phyloP scores from a whole-genome alignment of 2,797 vertebrate genomes.

The Numenius phaeopus region DNA sequence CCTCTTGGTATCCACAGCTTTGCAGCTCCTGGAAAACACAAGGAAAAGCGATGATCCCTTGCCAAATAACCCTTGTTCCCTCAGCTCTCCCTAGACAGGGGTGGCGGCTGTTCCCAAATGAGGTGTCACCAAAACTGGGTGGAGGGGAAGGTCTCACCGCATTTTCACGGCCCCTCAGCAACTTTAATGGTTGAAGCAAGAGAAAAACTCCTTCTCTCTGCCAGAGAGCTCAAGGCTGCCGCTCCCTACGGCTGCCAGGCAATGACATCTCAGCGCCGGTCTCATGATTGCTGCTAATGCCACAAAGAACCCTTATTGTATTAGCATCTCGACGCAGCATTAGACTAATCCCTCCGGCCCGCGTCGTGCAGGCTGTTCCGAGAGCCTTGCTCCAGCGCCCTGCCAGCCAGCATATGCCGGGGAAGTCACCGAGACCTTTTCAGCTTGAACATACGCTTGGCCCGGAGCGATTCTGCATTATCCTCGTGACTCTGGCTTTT shows the following conservation, averaged over 20 bases:
- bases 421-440: neutral
- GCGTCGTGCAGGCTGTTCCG: neutral
- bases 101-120: rapidly evolving
- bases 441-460: neutral
- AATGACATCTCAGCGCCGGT: conserved; percentile 57
- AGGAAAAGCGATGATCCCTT: neutral
- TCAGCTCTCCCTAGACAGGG: neutral
- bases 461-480: neutral
- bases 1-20: neutral
- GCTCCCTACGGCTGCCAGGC: conserved; percentile 23
- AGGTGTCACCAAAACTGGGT: neutral
- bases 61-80: neutral
- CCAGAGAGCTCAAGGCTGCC: neutral
- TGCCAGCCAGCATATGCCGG: neutral
- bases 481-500: neutral
- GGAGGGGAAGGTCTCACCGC: neutral
- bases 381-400: neutral
- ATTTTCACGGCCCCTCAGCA: neutral
- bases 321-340: conserved; percentile 19
- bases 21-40: neutral
- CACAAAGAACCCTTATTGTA: conserved; percentile 60
- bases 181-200: neutral
- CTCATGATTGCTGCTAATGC: conserved; percentile 54
- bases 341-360: neutral
- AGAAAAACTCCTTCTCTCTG: neutral